Base-by-base conservation (phyloP, 2,888 invertebrate genomes). In the Drosophila cyrtoloma region DNA sequence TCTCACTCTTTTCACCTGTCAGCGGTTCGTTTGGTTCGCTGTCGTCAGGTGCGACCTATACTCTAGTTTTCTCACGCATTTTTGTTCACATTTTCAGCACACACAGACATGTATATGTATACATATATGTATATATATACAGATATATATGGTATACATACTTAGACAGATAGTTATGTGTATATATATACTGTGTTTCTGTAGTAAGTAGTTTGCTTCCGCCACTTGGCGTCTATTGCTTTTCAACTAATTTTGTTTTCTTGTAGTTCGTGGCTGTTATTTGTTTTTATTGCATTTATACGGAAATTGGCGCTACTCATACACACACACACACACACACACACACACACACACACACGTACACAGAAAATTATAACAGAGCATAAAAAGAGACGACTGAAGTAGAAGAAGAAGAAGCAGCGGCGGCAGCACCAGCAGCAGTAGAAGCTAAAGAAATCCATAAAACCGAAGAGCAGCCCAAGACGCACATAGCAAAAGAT, bases 261-360 rank as follows among this genome's bases (percentile, higher is more conserved):
- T 86, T 86, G 86, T 88, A 82, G 74, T 76, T 89, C 69, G 88
- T 65, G 78, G 89, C 84, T 80, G 85, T 90, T 89, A 86, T 89
- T 91, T 86, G 82, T 84, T 87, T 87, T 90, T 91, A 87, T 91
- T 87, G 91, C 90, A 91, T 89, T 87, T 91, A 87, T 91, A 87
- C 89, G 87, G 87, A 91, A 87, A 87, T 91, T 91, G 91, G 91
- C 90, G 91, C 87, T 84, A 37, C 76, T 47, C 74, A 71, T 70
- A 57, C 67, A 67, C 72, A 68, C 53, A 59, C 39, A n/a, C 33
- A n/a, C 52, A 61, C 52, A 63, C 53, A 22, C 52, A 63, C 53
- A 22, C 22, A 19, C 33, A 52, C 64, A 42, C 56, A 33, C 10
- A 16, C 62, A 52, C 58, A 32, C 14, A n/a, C 32, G 33, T n/a